phyloP scores from a whole-genome alignment of 2,888 invertebrate species.

The Drosophila mulleri region DNA sequence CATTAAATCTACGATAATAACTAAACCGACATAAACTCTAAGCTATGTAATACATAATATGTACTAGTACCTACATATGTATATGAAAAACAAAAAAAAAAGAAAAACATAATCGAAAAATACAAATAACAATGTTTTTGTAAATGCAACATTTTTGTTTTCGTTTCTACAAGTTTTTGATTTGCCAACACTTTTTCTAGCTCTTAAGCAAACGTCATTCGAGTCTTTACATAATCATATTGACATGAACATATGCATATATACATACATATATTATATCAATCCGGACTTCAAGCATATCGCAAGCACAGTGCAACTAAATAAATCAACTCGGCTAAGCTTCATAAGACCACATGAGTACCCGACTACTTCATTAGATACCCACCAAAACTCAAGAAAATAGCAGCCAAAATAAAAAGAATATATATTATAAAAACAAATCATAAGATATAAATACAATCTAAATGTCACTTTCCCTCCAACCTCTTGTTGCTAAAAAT shows the following conservation, averaged over 20 bases:
- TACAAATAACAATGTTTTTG: constrained; percentile 63
- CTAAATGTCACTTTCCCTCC: constrained; percentile 51
- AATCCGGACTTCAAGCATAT: constrained; percentile 71
- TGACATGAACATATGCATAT: constrained; percentile 24
- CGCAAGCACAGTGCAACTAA: constrained; percentile 66
- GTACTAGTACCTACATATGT: constrained; percentile 55
- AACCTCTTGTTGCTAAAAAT: constrained; percentile 55
- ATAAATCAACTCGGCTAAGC: constrained; percentile 45
- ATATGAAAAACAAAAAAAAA: not conserved
- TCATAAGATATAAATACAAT: constrained; percentile 19
- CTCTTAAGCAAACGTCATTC: constrained; percentile 41
- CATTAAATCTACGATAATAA: constrained; percentile 64
- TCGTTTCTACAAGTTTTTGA: constrained; percentile 34
- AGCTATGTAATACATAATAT: constrained; percentile 62
- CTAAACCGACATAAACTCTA: constrained; percentile 49
- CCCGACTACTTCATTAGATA: constrained; percentile 23
- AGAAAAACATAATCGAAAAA: constrained; percentile 43
- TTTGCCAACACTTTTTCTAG: constrained; percentile 24
- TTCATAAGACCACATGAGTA: constrained; percentile 33
- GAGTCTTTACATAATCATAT: constrained; percentile 33
- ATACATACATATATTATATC: constrained; percentile 42
- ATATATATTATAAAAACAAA: not conserved
- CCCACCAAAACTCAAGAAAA: constrained; percentile 59
- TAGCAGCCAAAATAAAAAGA: constrained; percentile 37
- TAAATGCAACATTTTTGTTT: constrained; percentile 54